Percentiles rank a stretch among this genome's conserved stretches.
These are phyloP conservation scores for Lampropteryx suffumata DNA, from an alignment of 2,888 invertebrate species.

Conservation along the genomic window DNA sequence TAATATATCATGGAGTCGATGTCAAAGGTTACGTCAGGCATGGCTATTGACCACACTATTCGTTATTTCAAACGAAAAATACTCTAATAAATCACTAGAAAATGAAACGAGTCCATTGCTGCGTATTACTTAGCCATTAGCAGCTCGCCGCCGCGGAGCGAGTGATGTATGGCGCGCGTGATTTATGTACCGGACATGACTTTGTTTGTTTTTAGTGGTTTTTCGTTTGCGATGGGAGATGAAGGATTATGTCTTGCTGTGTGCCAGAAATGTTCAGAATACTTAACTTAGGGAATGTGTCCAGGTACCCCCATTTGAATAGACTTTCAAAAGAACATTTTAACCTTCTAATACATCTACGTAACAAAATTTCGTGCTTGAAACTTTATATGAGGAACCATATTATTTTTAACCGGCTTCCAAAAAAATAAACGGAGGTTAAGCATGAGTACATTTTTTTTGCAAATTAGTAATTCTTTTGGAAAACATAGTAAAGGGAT, in stretches of 20 bases:
- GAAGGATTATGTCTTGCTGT: conserved; percentile 20
- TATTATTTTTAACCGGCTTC: too few relatives aligned
- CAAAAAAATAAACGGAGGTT: too few relatives aligned
- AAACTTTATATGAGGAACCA: too few relatives aligned
- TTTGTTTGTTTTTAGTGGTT: conserved; percentile 27
- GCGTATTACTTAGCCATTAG: conserved; percentile 50
- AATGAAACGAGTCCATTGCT: conserved; percentile 43
- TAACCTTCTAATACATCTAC: too few relatives aligned
- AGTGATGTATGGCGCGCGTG: conserved; percentile 50
- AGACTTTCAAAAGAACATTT: too few relatives aligned
- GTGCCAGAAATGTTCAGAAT: conserved; percentile 5
- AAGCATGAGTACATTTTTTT: too few relatives aligned
- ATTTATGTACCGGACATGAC: conserved; percentile 46
- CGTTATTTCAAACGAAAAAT: conserved; percentile 30
- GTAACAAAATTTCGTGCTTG: too few relatives aligned
- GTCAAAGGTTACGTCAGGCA: conserved; percentile 10
- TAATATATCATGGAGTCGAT: too few relatives aligned
- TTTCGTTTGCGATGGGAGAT: conserved; percentile 8
- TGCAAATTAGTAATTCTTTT: too few relatives aligned
- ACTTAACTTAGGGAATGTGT: neutral
- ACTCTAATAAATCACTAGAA: conserved; percentile 36
- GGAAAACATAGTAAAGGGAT: too few relatives aligned
- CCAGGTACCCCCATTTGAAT: too few relatives aligned
- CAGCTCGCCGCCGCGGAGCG: conserved; percentile 38
- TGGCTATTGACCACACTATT: conserved; percentile 25